phyloP scores from a whole-genome alignment of 2,113 vertebrate species.

The Gasterosteus aculeatus region DNA sequence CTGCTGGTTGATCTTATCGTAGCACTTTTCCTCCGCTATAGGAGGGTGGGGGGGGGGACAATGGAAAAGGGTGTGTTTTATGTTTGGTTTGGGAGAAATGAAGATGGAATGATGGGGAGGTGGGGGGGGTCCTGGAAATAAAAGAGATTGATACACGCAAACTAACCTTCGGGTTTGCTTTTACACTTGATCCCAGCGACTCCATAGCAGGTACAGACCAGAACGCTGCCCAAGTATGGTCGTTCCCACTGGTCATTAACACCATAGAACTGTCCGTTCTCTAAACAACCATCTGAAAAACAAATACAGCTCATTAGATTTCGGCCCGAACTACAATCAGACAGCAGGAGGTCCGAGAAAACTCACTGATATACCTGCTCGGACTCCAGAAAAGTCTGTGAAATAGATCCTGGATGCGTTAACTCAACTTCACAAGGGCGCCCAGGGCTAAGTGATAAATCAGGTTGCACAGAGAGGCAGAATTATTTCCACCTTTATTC shows the following conservation, averaged over 20 bases:
- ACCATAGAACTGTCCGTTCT: slow-evolving; percentile 86
- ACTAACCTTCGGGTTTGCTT: slow-evolving; percentile 94
- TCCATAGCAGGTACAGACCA: slow-evolving; percentile 95
- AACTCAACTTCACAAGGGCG: slow-evolving; percentile 61
- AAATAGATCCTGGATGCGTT: slow-evolving; percentile 53
- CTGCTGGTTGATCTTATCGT: slow-evolving; percentile 89
- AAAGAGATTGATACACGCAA: not conserved
- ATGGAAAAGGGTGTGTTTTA: not conserved
- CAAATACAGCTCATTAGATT: not conserved
- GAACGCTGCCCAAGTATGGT: slow-evolving; percentile 86
- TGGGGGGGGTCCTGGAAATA: not conserved
- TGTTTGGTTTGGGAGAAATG: not conserved
- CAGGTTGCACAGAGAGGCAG: slow-evolving; percentile 38
- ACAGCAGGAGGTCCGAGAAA: slow-evolving; percentile 19
- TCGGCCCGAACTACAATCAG: not conserved
- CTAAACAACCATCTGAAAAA: slow-evolving; percentile 85
- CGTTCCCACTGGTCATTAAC: slow-evolving; percentile 95
- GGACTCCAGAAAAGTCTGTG: slow-evolving; percentile 43
- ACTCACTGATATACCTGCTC: not conserved
- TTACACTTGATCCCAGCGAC: slow-evolving; percentile 92
- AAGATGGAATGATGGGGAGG: not conserved
- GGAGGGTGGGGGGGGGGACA: not conserved
- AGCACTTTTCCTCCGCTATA: slow-evolving; percentile 91
- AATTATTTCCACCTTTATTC: slow-evolving; percentile 39
- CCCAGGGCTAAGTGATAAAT: slow-evolving; percentile 55